Conservation (phyloP, 1,140 invertebrate genomes). For the Cardiocondyla obscurior region DNA sequence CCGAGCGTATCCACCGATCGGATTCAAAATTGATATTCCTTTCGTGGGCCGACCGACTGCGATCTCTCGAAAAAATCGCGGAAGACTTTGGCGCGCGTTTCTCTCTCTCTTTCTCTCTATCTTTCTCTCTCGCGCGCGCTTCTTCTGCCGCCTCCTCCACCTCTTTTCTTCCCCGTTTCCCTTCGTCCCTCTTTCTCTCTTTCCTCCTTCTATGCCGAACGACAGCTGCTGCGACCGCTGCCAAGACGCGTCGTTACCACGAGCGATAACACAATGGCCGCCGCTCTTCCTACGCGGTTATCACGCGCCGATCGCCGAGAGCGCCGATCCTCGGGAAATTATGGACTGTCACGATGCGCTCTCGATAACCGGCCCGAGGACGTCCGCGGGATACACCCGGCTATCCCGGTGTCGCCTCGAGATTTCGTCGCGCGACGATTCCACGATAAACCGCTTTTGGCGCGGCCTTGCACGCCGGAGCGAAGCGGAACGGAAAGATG, state of each 20-base stretch:
- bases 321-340: slow-evolving; percentile 65
- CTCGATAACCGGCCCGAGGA: slow-evolving; percentile 62
- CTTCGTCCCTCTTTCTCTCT: background rate
- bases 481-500: background rate
- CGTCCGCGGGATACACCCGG: slow-evolving; percentile 39
- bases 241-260: slow-evolving; percentile 68
- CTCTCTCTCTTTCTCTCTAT: slow-evolving; percentile 21
- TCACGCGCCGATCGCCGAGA: slow-evolving; percentile 58
- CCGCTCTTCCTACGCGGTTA: slow-evolving; percentile 67
- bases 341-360: slow-evolving; percentile 66
- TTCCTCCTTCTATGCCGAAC: slow-evolving; percentile 36
- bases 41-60: slow-evolving; percentile 46
- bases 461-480: slow-evolving; percentile 21
- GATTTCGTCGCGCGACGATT: slow-evolving; percentile 55
- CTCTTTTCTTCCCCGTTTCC: background rate
- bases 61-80: slow-evolving; percentile 63
- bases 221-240: slow-evolving; percentile 64
- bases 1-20: slow-evolving; percentile 64
- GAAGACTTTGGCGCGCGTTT: slow-evolving; percentile 41
- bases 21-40: slow-evolving; percentile 72
- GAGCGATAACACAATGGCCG: slow-evolving; percentile 67
- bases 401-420: slow-evolving; percentile 33
- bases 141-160: background rate
- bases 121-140: background rate
- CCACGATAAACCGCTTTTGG: slow-evolving; percentile 54